Evolutionary conservation across 2,113 vertebrate genomes (phyloP).

Genomic region (Cepphus grylle): DNA sequence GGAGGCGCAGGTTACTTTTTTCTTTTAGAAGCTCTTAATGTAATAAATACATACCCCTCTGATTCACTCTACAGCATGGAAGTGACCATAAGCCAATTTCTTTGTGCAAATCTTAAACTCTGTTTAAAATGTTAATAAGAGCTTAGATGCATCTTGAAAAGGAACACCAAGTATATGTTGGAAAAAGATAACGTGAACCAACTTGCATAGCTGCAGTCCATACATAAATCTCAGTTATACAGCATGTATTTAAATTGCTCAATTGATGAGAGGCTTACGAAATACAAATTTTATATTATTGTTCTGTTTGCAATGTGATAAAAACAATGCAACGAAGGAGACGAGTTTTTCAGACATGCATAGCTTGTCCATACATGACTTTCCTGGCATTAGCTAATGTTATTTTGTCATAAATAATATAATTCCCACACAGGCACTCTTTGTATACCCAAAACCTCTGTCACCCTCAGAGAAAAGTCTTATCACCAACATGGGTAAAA

Average conservation of each 20-base stretch:
- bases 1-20: neutral
- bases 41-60: neutral
- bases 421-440: neutral
- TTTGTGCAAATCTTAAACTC: neutral
- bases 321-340: neutral
- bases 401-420: neutral
- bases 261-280: neutral
- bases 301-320: neutral
- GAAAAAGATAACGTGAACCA: neutral
- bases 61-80: neutral
- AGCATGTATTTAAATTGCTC: neutral
- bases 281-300: neutral
- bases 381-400: neutral
- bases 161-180: neutral
- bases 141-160: neutral
- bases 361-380: neutral
- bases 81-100: neutral
- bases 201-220: neutral
- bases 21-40: neutral
- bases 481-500: neutral
- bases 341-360: neutral
- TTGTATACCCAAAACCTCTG: neutral
- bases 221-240: rapidly evolving
- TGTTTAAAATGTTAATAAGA: neutral
- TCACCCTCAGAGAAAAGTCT: neutral